Conservation (phyloP, 2,888 invertebrate species). For the Mechanitis mazaeus region DNA sequence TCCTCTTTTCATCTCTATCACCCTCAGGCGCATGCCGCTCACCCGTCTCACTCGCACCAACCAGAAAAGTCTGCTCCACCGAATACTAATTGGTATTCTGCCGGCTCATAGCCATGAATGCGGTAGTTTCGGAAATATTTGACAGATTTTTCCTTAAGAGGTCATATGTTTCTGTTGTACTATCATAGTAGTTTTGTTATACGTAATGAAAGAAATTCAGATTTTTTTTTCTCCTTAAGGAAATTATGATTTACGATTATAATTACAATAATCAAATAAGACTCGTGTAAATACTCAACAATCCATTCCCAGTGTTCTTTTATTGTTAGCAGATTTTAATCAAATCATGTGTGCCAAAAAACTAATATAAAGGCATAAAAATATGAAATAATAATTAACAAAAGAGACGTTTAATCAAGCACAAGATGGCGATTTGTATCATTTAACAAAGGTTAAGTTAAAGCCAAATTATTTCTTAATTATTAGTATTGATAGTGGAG, state of each 20-base stretch:
- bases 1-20: conserved; percentile 94
- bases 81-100: conserved; percentile 86
- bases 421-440: neutral
- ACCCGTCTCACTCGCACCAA: conserved; percentile 65
- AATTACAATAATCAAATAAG: conserved; percentile 9
- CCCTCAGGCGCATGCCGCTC: conserved; percentile 73
- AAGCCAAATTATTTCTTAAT: conserved; percentile 23
- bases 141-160: conserved; percentile 23
- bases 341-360: conserved; percentile 4
- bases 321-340: conserved; percentile 5
- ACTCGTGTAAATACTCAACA: conserved; percentile 16
- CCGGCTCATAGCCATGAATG: conserved; percentile 81
- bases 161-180: conserved; percentile 23
- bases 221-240: neutral
- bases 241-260: conserved; percentile 1
- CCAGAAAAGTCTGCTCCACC: conserved; percentile 80
- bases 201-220: neutral
- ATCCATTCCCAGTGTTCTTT: neutral
- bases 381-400: neutral
- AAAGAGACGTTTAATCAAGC: neutral
- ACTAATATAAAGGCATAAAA: neutral
- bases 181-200: conserved; percentile 9
- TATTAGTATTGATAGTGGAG: conserved; percentile 31
- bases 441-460: conserved; percentile 5
- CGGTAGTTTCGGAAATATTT: conserved; percentile 23